Conservation (phyloP, 2,113 vertebrate species). For the Scomber colias region DNA sequence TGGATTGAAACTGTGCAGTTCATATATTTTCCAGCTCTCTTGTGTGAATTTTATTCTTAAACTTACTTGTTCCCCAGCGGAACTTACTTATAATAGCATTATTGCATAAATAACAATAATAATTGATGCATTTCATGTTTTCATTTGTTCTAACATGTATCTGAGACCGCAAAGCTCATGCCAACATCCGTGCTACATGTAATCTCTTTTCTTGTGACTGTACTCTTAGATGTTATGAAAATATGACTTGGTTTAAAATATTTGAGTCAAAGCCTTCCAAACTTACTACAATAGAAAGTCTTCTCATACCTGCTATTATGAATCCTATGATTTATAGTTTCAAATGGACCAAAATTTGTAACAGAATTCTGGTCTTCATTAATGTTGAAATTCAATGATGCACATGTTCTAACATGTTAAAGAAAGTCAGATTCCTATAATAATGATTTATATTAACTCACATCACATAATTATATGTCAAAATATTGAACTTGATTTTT, state of each 20-base stretch:
- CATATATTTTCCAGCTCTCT: constrained; percentile 33
- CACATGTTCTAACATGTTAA: no score
- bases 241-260: constrained; percentile 27
- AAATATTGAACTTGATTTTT: no score
- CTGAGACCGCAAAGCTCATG: constrained; percentile 64
- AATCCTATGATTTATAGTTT: constrained; percentile 75
- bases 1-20: constrained; percentile 40
- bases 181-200: constrained; percentile 72
- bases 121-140: constrained; percentile 33
- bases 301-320: constrained; percentile 62
- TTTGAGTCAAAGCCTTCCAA: constrained; percentile 25
- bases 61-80: constrained; percentile 46
- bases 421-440: no score
- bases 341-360: constrained; percentile 52
- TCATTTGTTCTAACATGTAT: constrained; percentile 67
- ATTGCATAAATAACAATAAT: constrained; percentile 27
- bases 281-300: constrained; percentile 53
- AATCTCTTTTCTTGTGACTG: constrained; percentile 16
- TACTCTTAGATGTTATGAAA: constrained; percentile 29
- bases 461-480: no score
- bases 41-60: constrained; percentile 55
- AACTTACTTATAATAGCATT: neutral
- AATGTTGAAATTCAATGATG: no score
- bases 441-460: no score
- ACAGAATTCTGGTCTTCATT: constrained; percentile 2